Base-by-base conservation (phyloP, 2,888 invertebrate genomes). In the Caradrina kadenii region DNA sequence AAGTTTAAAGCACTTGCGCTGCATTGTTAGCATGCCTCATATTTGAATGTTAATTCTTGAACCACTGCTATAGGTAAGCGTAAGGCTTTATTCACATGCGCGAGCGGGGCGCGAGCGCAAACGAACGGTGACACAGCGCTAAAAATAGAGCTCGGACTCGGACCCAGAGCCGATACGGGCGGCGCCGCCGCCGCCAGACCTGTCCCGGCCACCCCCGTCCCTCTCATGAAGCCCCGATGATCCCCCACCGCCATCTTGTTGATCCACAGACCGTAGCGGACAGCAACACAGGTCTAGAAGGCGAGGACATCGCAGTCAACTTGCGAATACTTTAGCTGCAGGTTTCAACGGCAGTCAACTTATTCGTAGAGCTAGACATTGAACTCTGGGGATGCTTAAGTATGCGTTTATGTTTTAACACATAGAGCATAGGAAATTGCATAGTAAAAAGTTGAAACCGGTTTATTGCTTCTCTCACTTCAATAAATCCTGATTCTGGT, bases 81-180 rank as follows among this genome's bases (percentile, higher is more conserved):
- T 81, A 80, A 76, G 72, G 65, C 67, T 83, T 80, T 81, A 84
- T 81, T 73, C 79, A 80, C 78, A 75, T 87, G 87, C 84, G 81
- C 78, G 87, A 86, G 85, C 82, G 80, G 86, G 84, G 88, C 87
- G 89, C 86, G 80, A 86, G 86, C 87, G 88, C 88, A 86, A 88
- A 91, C 90, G 91, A 90, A 88, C 90, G 92, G 93, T 95, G 95
- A 94, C 95, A 94, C 94, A 94, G 91, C 93, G 93, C 95, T 95
- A 95, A 93, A 96, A 95, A 96, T 95, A 95, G 94, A 93, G 92
- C 87, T 89, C 82, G 63, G 85, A 81, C 83, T 87, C 87, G 88
- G 87, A 85, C 71, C 83, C 89, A 90, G 89, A 89, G 89, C 88
- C 86, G 88, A 86, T 87, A 89, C 88, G 86, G 85, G 86, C 86